Evolutionary conservation across 2,113 vertebrate genomes (phyloP).

Genomic region (Trogon melanurus): DNA sequence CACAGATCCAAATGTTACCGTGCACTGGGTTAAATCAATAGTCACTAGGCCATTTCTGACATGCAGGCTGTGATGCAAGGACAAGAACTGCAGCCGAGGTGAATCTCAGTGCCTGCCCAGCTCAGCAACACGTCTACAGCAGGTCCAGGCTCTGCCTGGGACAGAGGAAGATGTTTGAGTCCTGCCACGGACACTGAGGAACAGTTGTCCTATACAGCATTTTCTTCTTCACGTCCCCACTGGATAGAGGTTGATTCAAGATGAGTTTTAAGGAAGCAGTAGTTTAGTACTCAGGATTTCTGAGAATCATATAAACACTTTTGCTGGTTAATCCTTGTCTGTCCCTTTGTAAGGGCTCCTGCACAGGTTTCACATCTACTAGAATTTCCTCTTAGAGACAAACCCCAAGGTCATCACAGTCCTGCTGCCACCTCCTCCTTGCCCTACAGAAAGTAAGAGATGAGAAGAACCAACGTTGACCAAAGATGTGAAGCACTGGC

Average conservation of each 20-base stretch:
- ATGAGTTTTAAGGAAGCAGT: background rate
- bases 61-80: background rate
- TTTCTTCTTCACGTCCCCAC: background rate
- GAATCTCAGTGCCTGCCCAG: background rate
- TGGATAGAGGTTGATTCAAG: background rate
- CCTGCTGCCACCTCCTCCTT: background rate
- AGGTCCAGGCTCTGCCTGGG: background rate
- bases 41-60: background rate
- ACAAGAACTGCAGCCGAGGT: background rate
- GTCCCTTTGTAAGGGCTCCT: background rate
- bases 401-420: background rate
- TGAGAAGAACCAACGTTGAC: background rate
- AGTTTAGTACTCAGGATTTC: background rate
- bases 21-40: background rate
- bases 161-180: background rate
- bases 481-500: background rate
- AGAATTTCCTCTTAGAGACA: background rate
- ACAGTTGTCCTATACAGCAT: background rate
- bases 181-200: background rate
- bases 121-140: background rate
- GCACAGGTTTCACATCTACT: background rate
- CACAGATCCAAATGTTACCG: background rate
- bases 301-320: background rate
- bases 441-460: background rate
- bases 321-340: background rate